These are phyloP conservation scores for Thera obeliscata DNA, from an alignment of 2,888 invertebrate species.

Conservation along the genomic window DNA sequence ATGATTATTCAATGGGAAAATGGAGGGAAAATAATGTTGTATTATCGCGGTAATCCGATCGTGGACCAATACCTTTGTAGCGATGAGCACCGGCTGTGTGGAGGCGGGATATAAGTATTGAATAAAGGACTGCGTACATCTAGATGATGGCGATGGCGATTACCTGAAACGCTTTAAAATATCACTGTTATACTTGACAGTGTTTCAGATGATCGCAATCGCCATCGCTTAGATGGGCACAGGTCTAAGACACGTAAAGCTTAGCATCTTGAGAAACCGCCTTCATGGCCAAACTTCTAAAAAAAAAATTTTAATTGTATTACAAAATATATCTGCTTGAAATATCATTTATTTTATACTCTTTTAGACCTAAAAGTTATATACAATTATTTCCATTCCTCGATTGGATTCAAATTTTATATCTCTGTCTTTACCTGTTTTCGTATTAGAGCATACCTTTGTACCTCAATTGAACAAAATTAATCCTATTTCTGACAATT, in stretches of 20 bases:
- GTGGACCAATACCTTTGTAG: constrained; percentile 13
- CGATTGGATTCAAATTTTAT: constrained; percentile 1
- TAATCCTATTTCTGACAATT: constrained; percentile 12
- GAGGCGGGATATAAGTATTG: too few relatives aligned
- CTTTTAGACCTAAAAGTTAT: background rate
- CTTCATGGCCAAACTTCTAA: too few relatives aligned
- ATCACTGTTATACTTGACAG: too few relatives aligned
- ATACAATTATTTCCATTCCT: background rate
- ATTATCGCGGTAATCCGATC: constrained; percentile 14
- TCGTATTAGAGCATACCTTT: constrained; percentile 7
- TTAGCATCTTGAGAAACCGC: too few relatives aligned
- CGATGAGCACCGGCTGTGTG: background rate
- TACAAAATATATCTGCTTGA: too few relatives aligned
- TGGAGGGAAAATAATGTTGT: constrained; percentile 11
- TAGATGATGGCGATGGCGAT: too few relatives aligned
- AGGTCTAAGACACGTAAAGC: too few relatives aligned
- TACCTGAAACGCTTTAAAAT: too few relatives aligned
- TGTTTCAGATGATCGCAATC: too few relatives aligned
- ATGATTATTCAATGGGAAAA: constrained; percentile 19
- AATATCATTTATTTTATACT: background rate
- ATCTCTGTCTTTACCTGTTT: constrained; percentile 4
- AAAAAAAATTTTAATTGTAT: too few relatives aligned
- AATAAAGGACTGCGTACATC: too few relatives aligned
- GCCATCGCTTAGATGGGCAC: too few relatives aligned
- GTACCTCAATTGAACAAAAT: constrained; percentile 17